Evolutionary conservation across 2,888 invertebrate species (phyloP).

Genomic region (Selenia dentaria): DNA sequence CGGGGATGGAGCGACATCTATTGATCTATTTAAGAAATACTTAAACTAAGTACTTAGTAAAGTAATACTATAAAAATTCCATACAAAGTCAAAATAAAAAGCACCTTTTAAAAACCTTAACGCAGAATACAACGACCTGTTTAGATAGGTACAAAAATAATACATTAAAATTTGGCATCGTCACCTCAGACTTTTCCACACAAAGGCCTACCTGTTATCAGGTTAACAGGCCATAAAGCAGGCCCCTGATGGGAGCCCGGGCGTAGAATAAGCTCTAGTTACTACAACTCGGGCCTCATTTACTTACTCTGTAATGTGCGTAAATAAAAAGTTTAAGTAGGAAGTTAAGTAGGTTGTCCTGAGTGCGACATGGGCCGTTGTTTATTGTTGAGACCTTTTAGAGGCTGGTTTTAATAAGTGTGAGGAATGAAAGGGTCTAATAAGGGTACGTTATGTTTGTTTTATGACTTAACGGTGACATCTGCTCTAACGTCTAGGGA

Average conservation of each 20-base stretch:
- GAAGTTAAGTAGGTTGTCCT: background rate
- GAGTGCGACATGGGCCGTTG: background rate
- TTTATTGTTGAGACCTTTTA: constrained; percentile 1
- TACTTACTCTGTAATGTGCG: constrained; percentile 17
- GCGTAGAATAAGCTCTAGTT: background rate
- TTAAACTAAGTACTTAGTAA: too few relatives aligned
- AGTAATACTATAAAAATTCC: too few relatives aligned
- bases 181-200: constrained; percentile 10
- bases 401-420: constrained; percentile 2
- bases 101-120: too few relatives aligned
- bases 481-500: background rate
- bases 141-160: background rate
- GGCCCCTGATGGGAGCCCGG: constrained; percentile 17
- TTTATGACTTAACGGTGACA: background rate
- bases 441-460: background rate
- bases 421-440: constrained; percentile 1
- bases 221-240: constrained; percentile 32
- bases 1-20: too few relatives aligned
- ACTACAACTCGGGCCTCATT: constrained; percentile 6
- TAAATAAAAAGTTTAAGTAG: constrained; percentile 27
- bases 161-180: constrained; percentile 10
- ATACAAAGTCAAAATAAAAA: too few relatives aligned
- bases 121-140: background rate
- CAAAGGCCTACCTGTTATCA: constrained; percentile 26
- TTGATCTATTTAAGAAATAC: too few relatives aligned